Base-by-base conservation (phyloP, 2,888 invertebrate genomes). In the Rhimphoctona megacephalus region DNA sequence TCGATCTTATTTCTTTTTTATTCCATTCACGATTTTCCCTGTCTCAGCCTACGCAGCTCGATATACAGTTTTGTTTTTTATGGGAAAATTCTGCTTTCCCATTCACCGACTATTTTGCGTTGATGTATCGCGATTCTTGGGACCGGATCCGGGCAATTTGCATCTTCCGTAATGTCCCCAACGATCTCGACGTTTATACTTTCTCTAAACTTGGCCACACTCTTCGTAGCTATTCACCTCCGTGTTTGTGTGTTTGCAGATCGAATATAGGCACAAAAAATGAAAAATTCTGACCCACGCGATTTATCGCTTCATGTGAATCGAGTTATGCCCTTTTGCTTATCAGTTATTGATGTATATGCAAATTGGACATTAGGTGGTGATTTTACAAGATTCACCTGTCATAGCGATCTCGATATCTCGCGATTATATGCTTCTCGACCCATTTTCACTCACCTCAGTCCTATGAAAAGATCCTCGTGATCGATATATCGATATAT, bases 81-180 rank as follows among this genome's bases (percentile, higher is more conserved):
- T 19, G n/a, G 46, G 74, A 85, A 86, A 84, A 85, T 80, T 30
- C 61, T 57, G 81, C 82, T 89, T 87, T 87, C 88, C 74, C 85
- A 81, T 86, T 46, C 73, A 69, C 57, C 54, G 64, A 54, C 64
- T 61, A 72, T 57, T 73, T 81, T 69, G 67, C 72, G 84, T 74
- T 77, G 77, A 82, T 52, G 46, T 64, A 72, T 76, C 33, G 61
- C 76, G 82, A 87, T 87, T 81, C 57, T 6, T 76, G 83, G 64
- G 30, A 61, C 85, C 88, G 88, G 87, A 89, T 88, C 52, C 49
- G 61, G 83, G 77, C 77, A 88, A 89, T 89, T 89, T 89, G 78
- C 88, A 87, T 88, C 86, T 81, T 86, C 78, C 83, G 81, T 46
- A 81, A 86, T 84, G 84, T 83, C 70, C 73, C 77, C 69, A 69